Evolutionary conservation across 1,140 invertebrate genomes (phyloP), one percentile per base, ranked within the genome.

Genomic region (Myzus persicae): DNA sequence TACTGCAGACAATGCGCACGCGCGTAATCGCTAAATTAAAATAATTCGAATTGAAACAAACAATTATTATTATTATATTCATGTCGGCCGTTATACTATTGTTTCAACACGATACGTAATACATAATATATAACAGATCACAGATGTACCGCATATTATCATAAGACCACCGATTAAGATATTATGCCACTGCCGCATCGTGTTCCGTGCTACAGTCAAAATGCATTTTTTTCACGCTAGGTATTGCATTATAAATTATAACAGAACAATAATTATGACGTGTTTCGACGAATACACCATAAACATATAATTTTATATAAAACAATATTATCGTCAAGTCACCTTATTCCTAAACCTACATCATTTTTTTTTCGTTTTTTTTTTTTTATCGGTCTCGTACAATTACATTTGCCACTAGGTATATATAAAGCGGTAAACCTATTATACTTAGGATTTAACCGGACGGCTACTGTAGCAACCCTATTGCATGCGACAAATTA

Each of bases 31-130:
- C 36, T 2, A 26, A 36, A 87, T 87, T 87, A 87, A 46, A 87
- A 87, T 31, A 36, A 87, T 87, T 46, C 2, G 26, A 85, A 84
- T 38, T 82, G 36, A 38, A 82, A 82, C n/a, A 76, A 67, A 81
- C 14, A 67, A 67, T 59, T 31, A 59, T 67, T 51, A 67, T 67
- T 67, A 67, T 76, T 76, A n/a, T n/a, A 14, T 76, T 76, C 59
- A 14, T n/a, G 59, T 76, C 18, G 31, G 11, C 59, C 7, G 59
- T 76, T 76, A 76, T 14, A 76, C 31, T 76, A 76, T n/a, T 76
- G n/a, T 76, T 76, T 76, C n/a, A 76, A 76, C 31, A 76, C n/a
- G n/a, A n/a, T n/a, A n/a, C 59, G 59, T 76, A 76, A 76, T 76
- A 31, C 9, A 9, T 44, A 44, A 54, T 2, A 9, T 9, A 76